Base-by-base conservation (phyloP, 2,113 vertebrate species). In the Ailurus styani region DNA sequence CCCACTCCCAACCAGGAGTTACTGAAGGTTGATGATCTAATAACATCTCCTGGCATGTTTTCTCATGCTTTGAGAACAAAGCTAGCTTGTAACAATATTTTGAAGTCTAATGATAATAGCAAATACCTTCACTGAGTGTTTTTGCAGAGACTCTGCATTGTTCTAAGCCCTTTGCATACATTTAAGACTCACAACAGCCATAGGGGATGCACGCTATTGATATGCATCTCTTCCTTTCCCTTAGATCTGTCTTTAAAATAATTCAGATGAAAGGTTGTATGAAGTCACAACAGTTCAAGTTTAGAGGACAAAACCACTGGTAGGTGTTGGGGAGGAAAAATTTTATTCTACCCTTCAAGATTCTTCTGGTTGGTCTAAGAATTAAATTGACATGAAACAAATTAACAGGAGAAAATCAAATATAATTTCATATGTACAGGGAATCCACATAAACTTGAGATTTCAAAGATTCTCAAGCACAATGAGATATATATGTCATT, bases 11-110 rank as follows among this genome's bases (percentile, higher is more conserved):
- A 6, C 8, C 54, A 47, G 21, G 18, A 73, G 90, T 95, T 95
- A 90, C 25, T 95, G 95, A 87, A 83, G 97, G 60, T 52, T 89
- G 57, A 66, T 98, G 17, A 87, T 93, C 15, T 31, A 47, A 57
- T 83, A 81, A 82, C 10, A 89, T 94, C 91, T 91, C 23, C 68
- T 92, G 82, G 75, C 25, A 60, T 1, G 0, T 93, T 96, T 91
- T 42, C 52, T 94, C 72, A 93, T 84, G 95, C 77, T 87, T 66
- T 45, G 60, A 90, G 23, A 62, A 95, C 40, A 91, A 96, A 62
- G 18, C 81, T 77, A 93, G 20, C 6, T 21, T 90, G 7, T 83
- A 34, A 90, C 0, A 78, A 2, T 83, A 84, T 79, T 95, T 97
- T 34, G 25, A 66, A 57, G 40, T 93, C 31, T 83, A 13, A 82